Conservation (phyloP, 1,140 invertebrate genomes). For the Battus philenor region DNA sequence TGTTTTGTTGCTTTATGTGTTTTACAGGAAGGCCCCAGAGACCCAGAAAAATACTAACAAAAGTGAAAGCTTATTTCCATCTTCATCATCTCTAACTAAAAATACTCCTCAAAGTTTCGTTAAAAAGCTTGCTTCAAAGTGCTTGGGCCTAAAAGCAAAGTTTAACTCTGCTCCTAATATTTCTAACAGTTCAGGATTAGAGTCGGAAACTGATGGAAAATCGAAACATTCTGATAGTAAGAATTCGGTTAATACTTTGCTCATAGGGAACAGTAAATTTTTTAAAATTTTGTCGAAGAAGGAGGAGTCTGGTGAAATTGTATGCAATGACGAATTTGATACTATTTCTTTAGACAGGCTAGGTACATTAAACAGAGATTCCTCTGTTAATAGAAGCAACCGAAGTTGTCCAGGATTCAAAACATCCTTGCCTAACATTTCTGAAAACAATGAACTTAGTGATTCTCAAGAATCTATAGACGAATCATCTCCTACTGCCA, state of each 20-base stretch:
- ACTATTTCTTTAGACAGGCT: conserved; percentile 66
- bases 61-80: conserved; percentile 58
- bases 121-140: conserved; percentile 74
- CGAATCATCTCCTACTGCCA: conserved; percentile 30
- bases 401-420: conserved; percentile 70
- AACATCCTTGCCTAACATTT: conserved; percentile 67
- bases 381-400: conserved; percentile 64
- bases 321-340: conserved; percentile 67
- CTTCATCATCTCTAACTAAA: conserved; percentile 64
- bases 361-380: conserved; percentile 60
- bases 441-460: conserved; percentile 62
- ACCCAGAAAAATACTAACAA: conserved; percentile 66
- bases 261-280: conserved; percentile 70
- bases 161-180: conserved; percentile 72
- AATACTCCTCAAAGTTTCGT: conserved; percentile 66
- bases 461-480: conserved; percentile 47
- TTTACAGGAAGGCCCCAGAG: conserved; percentile 69
- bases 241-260: conserved; percentile 46
- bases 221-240: conserved; percentile 45
- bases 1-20: conserved; percentile 68
- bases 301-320: conserved; percentile 62
- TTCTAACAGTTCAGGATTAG: conserved; percentile 50
- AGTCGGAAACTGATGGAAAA: conserved; percentile 53
- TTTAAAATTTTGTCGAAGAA: conserved; percentile 68
- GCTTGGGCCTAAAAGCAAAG: conserved; percentile 69